Conservation (phyloP, 2,888 invertebrate genomes). For the Himalopsyche japonica region DNA sequence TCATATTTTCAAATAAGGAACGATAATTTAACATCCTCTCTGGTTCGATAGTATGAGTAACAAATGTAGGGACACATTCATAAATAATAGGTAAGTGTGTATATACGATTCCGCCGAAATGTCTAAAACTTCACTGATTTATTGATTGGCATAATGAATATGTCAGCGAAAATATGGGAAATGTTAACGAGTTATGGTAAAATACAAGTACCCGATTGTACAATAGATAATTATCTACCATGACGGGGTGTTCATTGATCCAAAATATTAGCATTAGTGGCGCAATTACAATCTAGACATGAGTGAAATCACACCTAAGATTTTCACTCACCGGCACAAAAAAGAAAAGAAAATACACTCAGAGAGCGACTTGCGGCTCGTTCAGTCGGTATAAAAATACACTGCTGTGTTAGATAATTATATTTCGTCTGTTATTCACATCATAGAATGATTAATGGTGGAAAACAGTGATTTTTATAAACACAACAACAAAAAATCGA, state of each 20-base stretch:
- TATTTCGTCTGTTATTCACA: background rate
- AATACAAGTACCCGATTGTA: background rate
- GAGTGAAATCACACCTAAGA: background rate
- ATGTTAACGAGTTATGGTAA: background rate
- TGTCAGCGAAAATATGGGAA: background rate
- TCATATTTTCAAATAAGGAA: too few relatives aligned
- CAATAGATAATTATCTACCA: background rate
- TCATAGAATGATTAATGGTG: background rate
- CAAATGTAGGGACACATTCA: background rate
- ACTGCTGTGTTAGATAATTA: background rate
- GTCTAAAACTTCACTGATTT: background rate
- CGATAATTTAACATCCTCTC: background rate
- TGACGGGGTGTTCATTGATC: background rate
- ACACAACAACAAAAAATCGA: constrained; percentile 15
- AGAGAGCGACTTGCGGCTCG: background rate
- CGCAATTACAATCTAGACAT: background rate
- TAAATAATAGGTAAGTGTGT: background rate
- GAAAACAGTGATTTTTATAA: background rate
- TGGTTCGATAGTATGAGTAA: background rate
- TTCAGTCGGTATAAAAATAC: background rate
- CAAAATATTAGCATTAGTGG: background rate
- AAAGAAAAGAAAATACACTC: constrained; percentile 6
- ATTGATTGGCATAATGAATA: background rate
- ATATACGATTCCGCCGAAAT: background rate
- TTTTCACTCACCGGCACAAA: constrained; percentile 21